A percentile compares a stretch with the other conserved stretches of the same genome.
Evolutionary conservation across 2,797 vertebrate species (phyloP).

Genomic region (Leptoclinus maculatus): DNA sequence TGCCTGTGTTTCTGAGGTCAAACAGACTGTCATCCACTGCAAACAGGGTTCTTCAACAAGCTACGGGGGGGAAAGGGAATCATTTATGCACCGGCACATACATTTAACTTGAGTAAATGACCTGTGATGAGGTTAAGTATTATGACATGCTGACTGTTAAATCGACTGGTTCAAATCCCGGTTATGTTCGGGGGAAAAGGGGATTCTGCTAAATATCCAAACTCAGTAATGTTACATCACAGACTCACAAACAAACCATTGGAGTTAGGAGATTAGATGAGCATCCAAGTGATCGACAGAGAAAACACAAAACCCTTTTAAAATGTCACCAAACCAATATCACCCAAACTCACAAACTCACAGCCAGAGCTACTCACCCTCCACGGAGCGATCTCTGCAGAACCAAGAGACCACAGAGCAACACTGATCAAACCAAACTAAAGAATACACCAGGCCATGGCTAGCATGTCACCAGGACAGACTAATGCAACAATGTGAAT

Average conservation of each 20-base stretch:
- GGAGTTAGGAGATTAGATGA: conserved; percentile 34
- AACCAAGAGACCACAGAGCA: conserved; percentile 66
- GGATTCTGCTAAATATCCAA: not conserved
- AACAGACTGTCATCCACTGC: not conserved
- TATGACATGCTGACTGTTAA: not conserved
- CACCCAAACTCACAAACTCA: conserved; percentile 39
- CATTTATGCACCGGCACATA: not conserved
- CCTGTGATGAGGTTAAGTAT: not conserved
- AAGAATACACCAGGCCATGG: not conserved
- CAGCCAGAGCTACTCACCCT: conserved; percentile 74
- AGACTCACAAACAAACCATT: conserved; percentile 24
- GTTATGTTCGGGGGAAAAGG: not conserved
- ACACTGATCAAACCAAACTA: conserved; percentile 30
- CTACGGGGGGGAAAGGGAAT: not conserved
- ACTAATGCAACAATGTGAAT: not conserved
- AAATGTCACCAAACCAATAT: conserved; percentile 17
- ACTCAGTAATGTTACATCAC: conserved; percentile 24
- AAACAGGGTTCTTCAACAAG: not conserved
- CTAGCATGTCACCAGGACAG: not conserved
- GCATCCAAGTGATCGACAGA: not conserved
- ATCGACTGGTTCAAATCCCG: not conserved
- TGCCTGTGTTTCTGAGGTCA: conserved; percentile 8
- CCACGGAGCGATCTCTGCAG: conserved; percentile 68
- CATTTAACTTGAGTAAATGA: not conserved
- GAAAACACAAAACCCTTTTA: conserved; percentile 3